Percentiles rank a stretch among this genome's conserved stretches.
Conservation (phyloP, 2,113 vertebrate genomes). For the Phainopepla nitens region DNA sequence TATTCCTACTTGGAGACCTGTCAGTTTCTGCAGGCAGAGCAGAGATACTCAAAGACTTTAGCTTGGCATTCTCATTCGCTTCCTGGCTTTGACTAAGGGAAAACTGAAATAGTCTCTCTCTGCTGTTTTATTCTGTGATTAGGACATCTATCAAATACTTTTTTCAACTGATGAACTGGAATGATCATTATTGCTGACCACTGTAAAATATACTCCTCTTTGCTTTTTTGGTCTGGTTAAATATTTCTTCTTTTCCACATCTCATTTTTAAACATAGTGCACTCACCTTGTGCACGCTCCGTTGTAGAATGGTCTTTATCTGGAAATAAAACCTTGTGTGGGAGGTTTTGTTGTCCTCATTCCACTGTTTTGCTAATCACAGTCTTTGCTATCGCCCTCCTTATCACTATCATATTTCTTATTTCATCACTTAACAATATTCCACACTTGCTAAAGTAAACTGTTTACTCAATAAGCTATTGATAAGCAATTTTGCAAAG, state of each 20-base stretch:
- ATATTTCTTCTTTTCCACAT: neutral
- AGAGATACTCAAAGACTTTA: neutral
- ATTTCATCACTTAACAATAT: neutral
- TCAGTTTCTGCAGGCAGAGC: neutral
- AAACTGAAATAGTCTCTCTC: neutral
- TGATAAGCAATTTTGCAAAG: neutral
- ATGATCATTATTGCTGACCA: neutral
- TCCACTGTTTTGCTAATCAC: neutral
- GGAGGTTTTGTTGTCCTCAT: neutral
- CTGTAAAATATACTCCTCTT: neutral
- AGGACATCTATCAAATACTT: neutral
- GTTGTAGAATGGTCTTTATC: neutral
- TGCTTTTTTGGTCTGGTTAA: neutral
- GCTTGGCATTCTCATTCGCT: neutral
- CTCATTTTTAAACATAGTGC: neutral
- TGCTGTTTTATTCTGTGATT: neutral
- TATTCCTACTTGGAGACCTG: neutral
- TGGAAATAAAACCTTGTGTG: neutral
- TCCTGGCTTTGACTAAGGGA: neutral
- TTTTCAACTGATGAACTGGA: neutral
- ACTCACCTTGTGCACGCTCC: neutral
- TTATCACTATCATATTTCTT: neutral
- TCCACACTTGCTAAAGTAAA: neutral
- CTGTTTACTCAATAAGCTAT: neutral
- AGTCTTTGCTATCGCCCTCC: neutral